Conservation (phyloP, 2,797 vertebrate genomes). For the Gadopsis bispinosus region DNA sequence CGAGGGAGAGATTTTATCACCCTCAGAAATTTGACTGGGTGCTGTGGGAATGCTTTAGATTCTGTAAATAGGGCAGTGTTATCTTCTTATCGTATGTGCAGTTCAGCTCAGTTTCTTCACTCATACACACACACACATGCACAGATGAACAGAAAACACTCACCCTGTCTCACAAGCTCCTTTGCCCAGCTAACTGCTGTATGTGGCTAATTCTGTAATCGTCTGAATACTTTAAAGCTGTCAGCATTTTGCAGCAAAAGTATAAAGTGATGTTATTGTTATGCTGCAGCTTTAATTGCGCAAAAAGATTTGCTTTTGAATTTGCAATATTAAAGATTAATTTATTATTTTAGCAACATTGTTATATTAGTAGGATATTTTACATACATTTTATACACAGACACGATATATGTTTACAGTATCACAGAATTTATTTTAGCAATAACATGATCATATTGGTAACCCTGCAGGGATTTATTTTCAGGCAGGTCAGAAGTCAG, state of each 20-base stretch:
- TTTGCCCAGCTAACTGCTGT: neutral
- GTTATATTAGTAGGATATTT: neutral
- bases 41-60: neutral
- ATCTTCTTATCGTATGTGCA: neutral
- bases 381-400: neutral
- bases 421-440: neutral
- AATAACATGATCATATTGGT: constrained; percentile 1
- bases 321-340: neutral
- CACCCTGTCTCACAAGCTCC: neutral
- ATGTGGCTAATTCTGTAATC: neutral
- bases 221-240: neutral
- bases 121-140: neutral
- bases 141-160: neutral
- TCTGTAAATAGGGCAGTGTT: neutral
- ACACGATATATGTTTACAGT: neutral
- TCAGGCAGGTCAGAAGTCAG: constrained; percentile 22
- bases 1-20: constrained; percentile 16
- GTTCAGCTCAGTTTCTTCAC: neutral
- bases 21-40: neutral
- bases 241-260: neutral
- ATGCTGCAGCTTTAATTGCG: neutral
- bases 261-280: neutral
- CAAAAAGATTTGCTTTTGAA: neutral
- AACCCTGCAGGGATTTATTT: neutral
- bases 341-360: neutral